Evolutionary conservation across 1,140 invertebrate genomes (phyloP).

Genomic region (Anastrepha ludens): DNA sequence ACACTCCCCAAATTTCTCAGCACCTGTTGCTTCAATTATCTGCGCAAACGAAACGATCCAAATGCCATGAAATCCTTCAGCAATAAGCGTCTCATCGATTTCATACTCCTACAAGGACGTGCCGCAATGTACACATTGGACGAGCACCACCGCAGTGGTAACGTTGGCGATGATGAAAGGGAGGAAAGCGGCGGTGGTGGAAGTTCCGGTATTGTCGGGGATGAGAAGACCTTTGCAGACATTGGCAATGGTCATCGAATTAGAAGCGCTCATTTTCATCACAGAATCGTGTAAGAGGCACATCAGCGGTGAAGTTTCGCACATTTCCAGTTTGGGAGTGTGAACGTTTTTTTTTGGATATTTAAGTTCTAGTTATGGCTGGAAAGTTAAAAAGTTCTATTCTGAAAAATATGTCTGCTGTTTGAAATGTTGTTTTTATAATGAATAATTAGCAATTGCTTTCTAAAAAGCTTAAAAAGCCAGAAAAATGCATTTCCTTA

Average conservation of each 20-base stretch:
- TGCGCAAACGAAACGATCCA: constrained; percentile 70
- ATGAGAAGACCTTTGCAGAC: not conserved
- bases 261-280: not conserved
- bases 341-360: too few species aligned
- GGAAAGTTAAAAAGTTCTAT: not conserved
- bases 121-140: constrained; percentile 66
- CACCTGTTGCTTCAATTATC: constrained; percentile 71
- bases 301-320: not conserved
- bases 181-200: not conserved
- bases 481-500: too few species aligned
- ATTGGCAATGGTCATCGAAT: not conserved
- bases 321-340: not conserved
- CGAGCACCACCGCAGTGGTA: constrained; percentile 59
- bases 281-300: not conserved
- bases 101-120: constrained; percentile 68
- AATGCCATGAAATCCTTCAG: constrained; percentile 65
- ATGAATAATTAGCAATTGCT: constrained; percentile 42
- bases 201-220: not conserved
- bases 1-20: constrained; percentile 55
- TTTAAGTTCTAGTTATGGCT: not conserved
- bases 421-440: constrained; percentile 48
- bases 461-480: constrained; percentile 4
- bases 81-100: constrained; percentile 69
- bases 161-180: not conserved
- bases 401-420: not conserved